phyloP scores from a whole-genome alignment of 2,113 vertebrate genomes.

The Malurus elegans region DNA sequence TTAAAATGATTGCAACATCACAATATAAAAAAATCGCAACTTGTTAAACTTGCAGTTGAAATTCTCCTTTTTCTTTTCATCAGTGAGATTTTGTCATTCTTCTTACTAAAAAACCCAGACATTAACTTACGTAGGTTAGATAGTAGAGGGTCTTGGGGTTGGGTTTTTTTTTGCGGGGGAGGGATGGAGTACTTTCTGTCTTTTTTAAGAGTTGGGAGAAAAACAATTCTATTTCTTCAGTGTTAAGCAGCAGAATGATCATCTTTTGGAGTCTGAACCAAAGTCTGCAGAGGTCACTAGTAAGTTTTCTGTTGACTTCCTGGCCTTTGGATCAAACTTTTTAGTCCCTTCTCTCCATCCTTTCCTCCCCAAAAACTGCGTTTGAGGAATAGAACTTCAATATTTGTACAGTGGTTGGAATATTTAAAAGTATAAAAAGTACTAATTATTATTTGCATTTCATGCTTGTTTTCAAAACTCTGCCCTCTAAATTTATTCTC shows the following conservation, averaged over 20 bases:
- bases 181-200: background rate
- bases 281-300: background rate
- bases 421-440: background rate
- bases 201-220: background rate
- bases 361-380: background rate
- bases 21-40: background rate
- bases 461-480: conserved; percentile 51
- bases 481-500: conserved; percentile 41
- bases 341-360: background rate
- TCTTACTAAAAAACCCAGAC: background rate
- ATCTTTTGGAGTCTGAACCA: background rate
- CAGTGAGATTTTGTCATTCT: background rate
- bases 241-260: background rate
- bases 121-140: background rate
- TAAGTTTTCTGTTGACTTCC: background rate
- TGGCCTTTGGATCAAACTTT: background rate
- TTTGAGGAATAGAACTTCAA: background rate
- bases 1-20: background rate
- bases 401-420: background rate
- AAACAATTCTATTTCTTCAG: conserved; percentile 14
- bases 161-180: background rate
- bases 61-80: background rate
- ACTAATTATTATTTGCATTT: conserved; percentile 4
- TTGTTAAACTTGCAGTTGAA: conserved; percentile 35
- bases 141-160: background rate